Evolutionary conservation across 2,888 invertebrate genomes (phyloP), one percentile per base, ranked within the genome.

Genomic region (Hyposoter didymator): DNA sequence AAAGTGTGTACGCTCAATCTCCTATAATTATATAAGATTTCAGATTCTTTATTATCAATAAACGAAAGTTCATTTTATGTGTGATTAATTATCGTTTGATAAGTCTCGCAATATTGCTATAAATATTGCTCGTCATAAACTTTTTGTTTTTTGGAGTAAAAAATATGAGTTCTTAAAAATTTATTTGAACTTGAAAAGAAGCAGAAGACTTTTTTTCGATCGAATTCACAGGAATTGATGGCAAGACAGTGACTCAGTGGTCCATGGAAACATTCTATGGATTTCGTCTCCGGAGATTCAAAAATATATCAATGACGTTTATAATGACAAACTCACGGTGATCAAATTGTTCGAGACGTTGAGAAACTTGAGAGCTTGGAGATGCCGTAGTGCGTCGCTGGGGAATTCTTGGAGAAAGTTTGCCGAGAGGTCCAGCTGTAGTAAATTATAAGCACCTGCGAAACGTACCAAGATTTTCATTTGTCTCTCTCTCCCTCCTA

Each of bases 371-470:
- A 98, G 94, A 79, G 95, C 95, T 32, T 94, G 94, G 89, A 98
- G 95, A 43, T 96, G 95, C 91, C 96, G 96, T 66, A 98, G 93
- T 0, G 98, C 97, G 12, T 97, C 96, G 0, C 96, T 96, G 4
- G 98, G 98, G 91, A 98, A 97, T 92, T 97, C 97, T 1, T 95
- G 95, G 79, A 98, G 96, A 92, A 97, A 98, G 94, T 99, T 99
- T 91, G 97, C 96, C 0, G 98, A 97, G 39, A 99, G 94, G 93
- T 98, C 98, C 88, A 99, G 94, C 89, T 96, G 96, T 90, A 97
- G 96, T 85, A 99, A 94, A 89, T 96, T 96, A 82, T 96, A 95
- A 5, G 97, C 96, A 78, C 97, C 96, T 95, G 89, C 66, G 88
- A 85, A 72, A 80, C 19, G 43, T 19, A 70, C 47, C 64, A 79